A percentile compares a stretch with the other conserved stretches of the same genome.
phyloP scores from a whole-genome alignment of 2,113 vertebrate genomes.

The Callospermophilus lateralis region DNA sequence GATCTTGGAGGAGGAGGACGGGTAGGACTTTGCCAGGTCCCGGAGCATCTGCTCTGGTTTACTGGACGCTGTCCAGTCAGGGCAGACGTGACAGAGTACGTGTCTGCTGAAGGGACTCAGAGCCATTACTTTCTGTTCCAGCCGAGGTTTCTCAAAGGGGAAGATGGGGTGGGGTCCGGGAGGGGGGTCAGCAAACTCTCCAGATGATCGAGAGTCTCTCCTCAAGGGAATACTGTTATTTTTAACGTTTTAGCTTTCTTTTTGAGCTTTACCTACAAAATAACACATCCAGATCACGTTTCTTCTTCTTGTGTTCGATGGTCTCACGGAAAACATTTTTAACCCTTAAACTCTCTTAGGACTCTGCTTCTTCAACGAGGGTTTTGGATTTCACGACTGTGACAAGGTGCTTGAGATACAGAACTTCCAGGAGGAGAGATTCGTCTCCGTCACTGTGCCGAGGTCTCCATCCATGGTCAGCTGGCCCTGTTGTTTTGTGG shows the following conservation, averaged over 20 bases:
- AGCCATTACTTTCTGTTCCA: background rate
- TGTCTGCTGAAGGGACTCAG: background rate
- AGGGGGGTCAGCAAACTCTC: background rate
- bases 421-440: background rate
- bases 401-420: background rate
- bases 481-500: background rate
- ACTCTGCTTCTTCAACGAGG: constrained; percentile 28
- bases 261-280: constrained; percentile 45
- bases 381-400: background rate
- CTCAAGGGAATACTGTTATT: background rate
- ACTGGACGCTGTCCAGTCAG: background rate
- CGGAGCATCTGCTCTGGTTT: constrained; percentile 44
- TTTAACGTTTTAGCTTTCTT: background rate
- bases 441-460: background rate
- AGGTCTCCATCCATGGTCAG: background rate
- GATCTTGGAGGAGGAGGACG: constrained; percentile 56
- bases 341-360: background rate
- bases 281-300: background rate
- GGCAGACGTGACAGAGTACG: background rate
- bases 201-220: background rate
- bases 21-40: constrained; percentile 58
- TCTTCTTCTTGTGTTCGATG: background rate
- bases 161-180: background rate
- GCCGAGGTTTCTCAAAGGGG: background rate
- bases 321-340: background rate